phyloP scores from a whole-genome alignment of 2,888 invertebrate genomes.

The Leptinotarsa rubiginosa region DNA sequence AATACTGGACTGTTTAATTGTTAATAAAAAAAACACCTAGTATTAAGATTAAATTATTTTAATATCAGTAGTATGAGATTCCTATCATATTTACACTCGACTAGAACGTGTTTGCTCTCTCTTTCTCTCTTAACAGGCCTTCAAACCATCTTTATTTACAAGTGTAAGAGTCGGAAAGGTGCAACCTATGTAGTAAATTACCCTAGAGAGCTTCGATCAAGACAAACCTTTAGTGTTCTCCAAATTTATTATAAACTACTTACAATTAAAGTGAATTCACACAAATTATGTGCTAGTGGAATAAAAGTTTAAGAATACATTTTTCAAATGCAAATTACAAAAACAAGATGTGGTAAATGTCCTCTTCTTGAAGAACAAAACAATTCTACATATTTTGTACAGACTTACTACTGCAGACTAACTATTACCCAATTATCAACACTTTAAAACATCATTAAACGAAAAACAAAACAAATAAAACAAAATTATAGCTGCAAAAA shows the following conservation, averaged over 20 bases:
- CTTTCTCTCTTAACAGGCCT: constrained; percentile 38
- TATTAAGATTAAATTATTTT: constrained; percentile 61
- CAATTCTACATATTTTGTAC: constrained; percentile 7
- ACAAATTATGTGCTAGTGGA: constrained; percentile 21
- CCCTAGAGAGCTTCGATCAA: constrained; percentile 46
- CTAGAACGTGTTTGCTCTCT: constrained; percentile 61
- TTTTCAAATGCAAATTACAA: constrained; percentile 13
- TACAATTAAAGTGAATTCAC: constrained; percentile 13
- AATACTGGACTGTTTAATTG: constrained; percentile 54
- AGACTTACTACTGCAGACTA: constrained; percentile 1
- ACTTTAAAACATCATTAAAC: not conserved
- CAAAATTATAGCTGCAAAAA: not conserved
- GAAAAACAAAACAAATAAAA: not conserved
- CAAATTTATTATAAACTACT: constrained; percentile 7
- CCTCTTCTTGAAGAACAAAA: constrained; percentile 1
- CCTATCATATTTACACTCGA: constrained; percentile 64
- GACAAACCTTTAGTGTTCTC: constrained; percentile 45
- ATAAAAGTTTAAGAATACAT: constrained; percentile 13
- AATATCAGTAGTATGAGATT: constrained; percentile 61
- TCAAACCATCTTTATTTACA: constrained; percentile 53
- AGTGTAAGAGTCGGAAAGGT: constrained; percentile 48
- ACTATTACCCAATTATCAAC: not conserved
- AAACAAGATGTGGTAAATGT: not conserved
- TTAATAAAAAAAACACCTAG: constrained; percentile 63
- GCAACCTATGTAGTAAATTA: constrained; percentile 35